Percentiles rank a stretch among this genome's conserved stretches.
Conservation (phyloP, 2,888 invertebrate species). For the Limulus polyphemus region DNA sequence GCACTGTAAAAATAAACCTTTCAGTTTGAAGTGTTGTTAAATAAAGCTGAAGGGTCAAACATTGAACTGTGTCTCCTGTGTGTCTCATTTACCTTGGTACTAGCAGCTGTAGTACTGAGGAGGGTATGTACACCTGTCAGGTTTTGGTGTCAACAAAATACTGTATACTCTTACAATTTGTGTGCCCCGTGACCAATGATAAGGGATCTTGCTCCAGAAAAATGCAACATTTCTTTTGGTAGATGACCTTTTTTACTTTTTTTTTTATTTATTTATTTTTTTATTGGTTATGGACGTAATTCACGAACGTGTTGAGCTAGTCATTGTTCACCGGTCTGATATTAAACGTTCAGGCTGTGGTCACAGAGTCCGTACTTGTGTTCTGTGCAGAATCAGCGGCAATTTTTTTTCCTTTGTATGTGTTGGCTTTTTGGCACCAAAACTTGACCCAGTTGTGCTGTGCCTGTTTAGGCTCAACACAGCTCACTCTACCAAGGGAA, state of each 20-base stretch:
- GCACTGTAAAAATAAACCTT: too few relatives aligned
- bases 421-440: slow-evolving; percentile 23
- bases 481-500: slow-evolving; percentile 27
- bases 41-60: too few relatives aligned
- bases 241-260: slow-evolving; percentile 8
- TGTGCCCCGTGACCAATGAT: neutral
- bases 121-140: slow-evolving; percentile 1
- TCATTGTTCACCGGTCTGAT: too few relatives aligned
- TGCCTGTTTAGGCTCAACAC: slow-evolving; percentile 7
- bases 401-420: slow-evolving; percentile 4
- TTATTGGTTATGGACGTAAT: too few relatives aligned
- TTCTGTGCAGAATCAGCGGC: slow-evolving; percentile 4
- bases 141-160: slow-evolving; percentile 23
- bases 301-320: too few relatives aligned
- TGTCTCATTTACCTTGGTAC: slow-evolving; percentile 12
- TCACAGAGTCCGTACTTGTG: neutral
- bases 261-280: too few relatives aligned
- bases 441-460: slow-evolving; percentile 16
- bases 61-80: slow-evolving; percentile 4
- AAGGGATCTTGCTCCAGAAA: slow-evolving; percentile 23
- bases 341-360: too few relatives aligned
- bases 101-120: slow-evolving; percentile 1
- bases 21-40: too few relatives aligned
- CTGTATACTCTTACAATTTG: too few relatives aligned
- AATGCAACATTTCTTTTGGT: slow-evolving; percentile 25